These are phyloP conservation scores for Tympanoctomys barrerae DNA, from an alignment of 2,797 vertebrate species.

Conservation along the genomic window DNA sequence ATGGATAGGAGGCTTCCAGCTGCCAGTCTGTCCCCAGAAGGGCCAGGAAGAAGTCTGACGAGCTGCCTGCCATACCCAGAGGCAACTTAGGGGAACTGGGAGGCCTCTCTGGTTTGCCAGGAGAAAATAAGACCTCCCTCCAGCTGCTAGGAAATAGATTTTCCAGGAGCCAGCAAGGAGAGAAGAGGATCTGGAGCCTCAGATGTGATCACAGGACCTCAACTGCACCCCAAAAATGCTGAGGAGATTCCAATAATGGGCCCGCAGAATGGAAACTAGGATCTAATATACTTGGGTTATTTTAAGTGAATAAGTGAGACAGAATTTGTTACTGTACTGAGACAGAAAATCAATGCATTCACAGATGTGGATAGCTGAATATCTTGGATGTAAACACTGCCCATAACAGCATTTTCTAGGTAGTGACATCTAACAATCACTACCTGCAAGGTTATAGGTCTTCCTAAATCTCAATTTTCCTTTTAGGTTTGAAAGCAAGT, in stretches of 20 bases:
- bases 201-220: background rate
- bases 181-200: background rate
- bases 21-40: background rate
- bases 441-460: background rate
- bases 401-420: background rate
- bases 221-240: background rate
- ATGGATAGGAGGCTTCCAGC: background rate
- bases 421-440: background rate
- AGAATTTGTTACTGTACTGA: background rate
- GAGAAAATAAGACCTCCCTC: background rate
- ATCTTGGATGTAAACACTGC: background rate
- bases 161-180: background rate
- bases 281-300: background rate
- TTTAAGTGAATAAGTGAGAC: background rate
- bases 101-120: too few relatives aligned
- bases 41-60: background rate
- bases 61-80: background rate
- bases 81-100: background rate
- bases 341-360: conserved; percentile 2
- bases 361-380: background rate
- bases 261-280: background rate
- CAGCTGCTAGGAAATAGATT: background rate
- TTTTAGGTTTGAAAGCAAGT: conserved; percentile 46
- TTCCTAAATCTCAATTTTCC: background rate
- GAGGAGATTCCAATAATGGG: background rate